Base-by-base conservation (phyloP, 1,140 invertebrate species). In the Ephestia elutella region DNA sequence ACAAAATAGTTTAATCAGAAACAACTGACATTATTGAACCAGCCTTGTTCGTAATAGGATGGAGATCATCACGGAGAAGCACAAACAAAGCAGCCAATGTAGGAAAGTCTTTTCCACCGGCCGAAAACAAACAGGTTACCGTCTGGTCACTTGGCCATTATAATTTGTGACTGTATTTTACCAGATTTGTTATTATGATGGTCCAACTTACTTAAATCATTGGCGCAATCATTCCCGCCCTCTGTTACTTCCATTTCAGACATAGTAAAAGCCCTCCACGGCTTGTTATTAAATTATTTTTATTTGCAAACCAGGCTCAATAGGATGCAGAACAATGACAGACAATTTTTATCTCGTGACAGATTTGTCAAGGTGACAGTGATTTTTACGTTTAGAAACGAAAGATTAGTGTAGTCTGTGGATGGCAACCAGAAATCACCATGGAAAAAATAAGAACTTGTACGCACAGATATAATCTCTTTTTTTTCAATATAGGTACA, bases 241-340 rank as follows among this genome's bases (percentile, higher is more conserved):
- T 86, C 85, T 19, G 68, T 67, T 51, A 86, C 77, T 59, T 87
- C 83, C 85, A 87, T 87, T 72, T 87, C 80, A 74, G 83, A 81
- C 83, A 86, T 83, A 71, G 50, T 25, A 17, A 11, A 25, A 21
- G 50, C 11, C 19, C 28, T 53, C 20, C 20, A 21, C 10, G 20
- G 5, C 2, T 44, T 44, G 38, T 70, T 79, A 64, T 44, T 55
- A 49, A 58, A 65, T 64, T 70, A 57, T 60, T 30, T 48, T 44
- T 54, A 59, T 11, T 57, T n/a, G 32, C 11, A 32, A 44, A 11
- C 11, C 11, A 48, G 7, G 18, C 17, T 28, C 5, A 15, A 15
- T 44, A 32, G 50, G 15, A 30, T n/a, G 15, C 44, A 50, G 13
- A 4, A 57, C 21, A 57, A 57, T 57, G 56, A 57, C 56, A 57